These are phyloP conservation scores for Girardinus metallicus DNA, from an alignment of 2,797 vertebrate species.

Conservation along the genomic window DNA sequence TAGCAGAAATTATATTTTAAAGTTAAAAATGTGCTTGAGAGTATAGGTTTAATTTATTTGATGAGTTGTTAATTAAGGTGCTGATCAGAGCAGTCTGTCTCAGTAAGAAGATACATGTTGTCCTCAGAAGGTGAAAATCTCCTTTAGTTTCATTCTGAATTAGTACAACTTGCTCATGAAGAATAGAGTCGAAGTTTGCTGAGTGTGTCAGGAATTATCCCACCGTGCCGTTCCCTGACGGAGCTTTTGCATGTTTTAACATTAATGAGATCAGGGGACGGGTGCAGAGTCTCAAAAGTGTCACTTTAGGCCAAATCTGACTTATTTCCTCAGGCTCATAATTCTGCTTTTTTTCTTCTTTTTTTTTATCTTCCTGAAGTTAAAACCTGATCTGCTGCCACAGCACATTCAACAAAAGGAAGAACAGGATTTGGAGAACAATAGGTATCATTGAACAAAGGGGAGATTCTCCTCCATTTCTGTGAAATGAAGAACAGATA, in stretches of 20 bases:
- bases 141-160: neutral
- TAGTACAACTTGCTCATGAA: neutral
- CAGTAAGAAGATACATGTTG: neutral
- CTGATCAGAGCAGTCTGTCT: neutral
- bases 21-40: neutral
- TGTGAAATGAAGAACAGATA: slow-evolving; percentile 2
- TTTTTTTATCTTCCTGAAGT: slow-evolving; percentile 9
- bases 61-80: neutral
- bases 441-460: slow-evolving; percentile 34
- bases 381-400: slow-evolving; percentile 48
- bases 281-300: slow-evolving; percentile 47
- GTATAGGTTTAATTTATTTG: neutral
- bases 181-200: slow-evolving; percentile 13
- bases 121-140: neutral
- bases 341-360: neutral
- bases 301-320: slow-evolving; percentile 46
- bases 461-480: slow-evolving; percentile 13
- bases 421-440: slow-evolving; percentile 23
- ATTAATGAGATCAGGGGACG: slow-evolving; percentile 55
- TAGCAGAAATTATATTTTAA: neutral
- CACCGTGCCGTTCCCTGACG: slow-evolving; percentile 40
- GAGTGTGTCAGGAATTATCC: slow-evolving; percentile 47
- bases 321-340: slow-evolving; percentile 38
- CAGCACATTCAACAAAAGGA: slow-evolving; percentile 15
- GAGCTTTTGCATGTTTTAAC: slow-evolving; percentile 64